Evolutionary conservation across 2,888 invertebrate genomes (phyloP).

Genomic region (Diaprepes abbreviatus): DNA sequence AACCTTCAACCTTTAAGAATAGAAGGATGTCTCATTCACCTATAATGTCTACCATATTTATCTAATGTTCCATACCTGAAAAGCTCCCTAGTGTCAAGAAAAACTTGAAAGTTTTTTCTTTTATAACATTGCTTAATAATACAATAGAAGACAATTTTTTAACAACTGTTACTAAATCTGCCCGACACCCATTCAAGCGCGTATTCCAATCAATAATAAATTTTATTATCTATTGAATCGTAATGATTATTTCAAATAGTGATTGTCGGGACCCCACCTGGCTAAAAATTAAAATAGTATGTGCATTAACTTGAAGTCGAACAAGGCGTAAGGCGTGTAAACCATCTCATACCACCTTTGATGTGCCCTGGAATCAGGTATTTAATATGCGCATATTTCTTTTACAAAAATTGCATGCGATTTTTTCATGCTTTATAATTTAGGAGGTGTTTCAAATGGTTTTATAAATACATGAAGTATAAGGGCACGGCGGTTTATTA

Average conservation of each 20-base stretch:
- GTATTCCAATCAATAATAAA: conserved; percentile 4
- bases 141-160: no score
- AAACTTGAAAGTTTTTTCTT: no score
- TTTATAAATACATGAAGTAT: conserved; percentile 23
- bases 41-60: no score
- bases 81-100: no score
- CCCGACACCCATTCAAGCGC: background rate
- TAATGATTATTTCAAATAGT: background rate
- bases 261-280: conserved; percentile 14
- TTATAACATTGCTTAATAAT: no score
- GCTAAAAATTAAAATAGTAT: conserved; percentile 20
- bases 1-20: no score
- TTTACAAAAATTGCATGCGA: conserved; percentile 14
- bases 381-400: conserved; percentile 29
- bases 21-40: no score
- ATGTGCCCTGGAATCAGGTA: conserved; percentile 22
- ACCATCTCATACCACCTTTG: conserved; percentile 27
- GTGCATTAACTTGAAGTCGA: background rate
- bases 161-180: no score
- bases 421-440: conserved; percentile 23
- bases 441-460: conserved; percentile 25
- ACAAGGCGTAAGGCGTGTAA: conserved; percentile 27
- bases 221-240: conserved; percentile 3
- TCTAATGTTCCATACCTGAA: no score
- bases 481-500: conserved; percentile 14